Conservation (phyloP, 2,888 invertebrate genomes). For the Empis stercorea region DNA sequence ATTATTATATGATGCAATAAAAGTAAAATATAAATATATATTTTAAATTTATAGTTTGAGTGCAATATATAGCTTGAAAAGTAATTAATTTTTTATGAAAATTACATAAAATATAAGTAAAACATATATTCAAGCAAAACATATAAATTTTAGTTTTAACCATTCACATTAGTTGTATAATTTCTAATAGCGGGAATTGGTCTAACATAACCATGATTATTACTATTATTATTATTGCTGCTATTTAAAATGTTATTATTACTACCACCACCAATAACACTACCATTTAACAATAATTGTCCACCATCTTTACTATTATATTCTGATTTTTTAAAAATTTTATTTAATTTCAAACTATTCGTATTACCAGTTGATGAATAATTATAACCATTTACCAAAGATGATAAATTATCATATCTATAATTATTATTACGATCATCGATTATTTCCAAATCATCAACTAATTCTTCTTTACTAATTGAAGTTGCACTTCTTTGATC, state of each 20-base stretch:
- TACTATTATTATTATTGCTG: neutral
- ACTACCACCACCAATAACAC: slow-evolving; percentile 1
- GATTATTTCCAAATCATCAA: slow-evolving; percentile 7
- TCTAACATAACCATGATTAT: neutral
- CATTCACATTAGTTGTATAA: slow-evolving; percentile 8
- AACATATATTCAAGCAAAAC: too few species aligned
- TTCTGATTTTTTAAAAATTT: neutral
- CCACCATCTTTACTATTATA: slow-evolving; percentile 4
- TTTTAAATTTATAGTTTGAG: too few species aligned
- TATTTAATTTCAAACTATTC: slow-evolving; percentile 5
- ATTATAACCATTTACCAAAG: neutral
- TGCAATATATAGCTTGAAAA: slow-evolving; percentile 8
- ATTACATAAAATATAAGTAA: too few species aligned
- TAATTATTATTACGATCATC: slow-evolving; percentile 5
- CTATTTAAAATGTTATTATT: neutral
- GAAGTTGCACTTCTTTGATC: slow-evolving; percentile 14
- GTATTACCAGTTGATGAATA: slow-evolving; percentile 1
- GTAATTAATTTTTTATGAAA: too few species aligned
- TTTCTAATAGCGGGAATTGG: slow-evolving; percentile 22
- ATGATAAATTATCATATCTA: slow-evolving; percentile 6
- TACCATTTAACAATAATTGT: neutral
- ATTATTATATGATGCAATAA: too few species aligned
- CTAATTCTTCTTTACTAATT: slow-evolving; percentile 11
- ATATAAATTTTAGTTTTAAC: neutral
- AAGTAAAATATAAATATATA: too few species aligned